Percentiles rank a stretch among this genome's conserved stretches.
phyloP scores from a whole-genome alignment of 1,140 invertebrate genomes.

The Pteromalus puparum region DNA sequence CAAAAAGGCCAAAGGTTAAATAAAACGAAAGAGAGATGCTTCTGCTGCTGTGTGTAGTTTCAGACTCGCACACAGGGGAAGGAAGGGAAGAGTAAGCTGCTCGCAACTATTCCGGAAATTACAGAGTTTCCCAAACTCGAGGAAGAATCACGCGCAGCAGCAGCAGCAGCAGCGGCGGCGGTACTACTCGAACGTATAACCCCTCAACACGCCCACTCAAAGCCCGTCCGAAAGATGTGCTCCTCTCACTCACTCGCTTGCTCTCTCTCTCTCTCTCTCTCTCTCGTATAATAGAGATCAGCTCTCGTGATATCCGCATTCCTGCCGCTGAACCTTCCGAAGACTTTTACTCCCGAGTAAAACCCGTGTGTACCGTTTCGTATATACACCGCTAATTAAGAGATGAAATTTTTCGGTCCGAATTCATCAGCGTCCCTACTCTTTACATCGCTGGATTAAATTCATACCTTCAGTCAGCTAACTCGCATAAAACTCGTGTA shows the following conservation, averaged over 20 bases:
- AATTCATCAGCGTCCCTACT: too few species aligned
- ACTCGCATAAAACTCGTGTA: not conserved
- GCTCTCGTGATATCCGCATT: constrained; percentile 53
- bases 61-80: not conserved
- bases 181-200: not conserved
- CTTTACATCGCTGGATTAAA: too few species aligned
- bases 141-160: constrained; percentile 34
- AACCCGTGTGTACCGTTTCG: not conserved
- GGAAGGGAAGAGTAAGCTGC: not conserved
- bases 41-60: not conserved
- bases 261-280: constrained; percentile 19
- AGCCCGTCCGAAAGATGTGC: constrained; percentile 47
- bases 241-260: constrained; percentile 21
- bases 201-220: constrained; percentile 23
- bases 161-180: not conserved
- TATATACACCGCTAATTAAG: constrained; percentile 30
- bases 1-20: constrained; percentile 43
- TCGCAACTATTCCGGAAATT: constrained; percentile 51
- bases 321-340: constrained; percentile 44
- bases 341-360: constrained; percentile 30
- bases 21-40: constrained; percentile 6
- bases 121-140: constrained; percentile 51
- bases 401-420: constrained; percentile 1
- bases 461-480: not conserved
- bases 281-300: constrained; percentile 51